phyloP scores from a whole-genome alignment of 2,888 invertebrate genomes.

The Minunthozetes semirufus region DNA sequence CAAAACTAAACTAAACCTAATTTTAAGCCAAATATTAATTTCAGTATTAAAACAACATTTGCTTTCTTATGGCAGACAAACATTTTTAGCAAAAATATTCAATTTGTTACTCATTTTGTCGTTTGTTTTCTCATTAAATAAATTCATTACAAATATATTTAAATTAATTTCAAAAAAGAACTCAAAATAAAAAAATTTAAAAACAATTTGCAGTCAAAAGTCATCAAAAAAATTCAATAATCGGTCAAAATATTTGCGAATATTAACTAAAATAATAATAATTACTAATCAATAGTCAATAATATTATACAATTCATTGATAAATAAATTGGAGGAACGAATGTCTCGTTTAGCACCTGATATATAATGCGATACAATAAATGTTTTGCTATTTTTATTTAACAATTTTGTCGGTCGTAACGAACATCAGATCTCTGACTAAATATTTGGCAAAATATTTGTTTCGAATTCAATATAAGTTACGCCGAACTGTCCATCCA shows the following conservation, averaged over 20 bases:
- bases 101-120: background rate
- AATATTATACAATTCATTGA: conserved; percentile 6
- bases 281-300: background rate
- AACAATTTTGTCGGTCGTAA: background rate
- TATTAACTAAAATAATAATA: conserved; percentile 4
- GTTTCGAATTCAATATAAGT: background rate
- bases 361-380: background rate
- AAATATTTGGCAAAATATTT: conserved; percentile 4
- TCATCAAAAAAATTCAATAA: background rate
- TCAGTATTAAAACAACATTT: background rate
- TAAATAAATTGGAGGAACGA: conserved; percentile 5
- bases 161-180: background rate
- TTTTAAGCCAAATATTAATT: no score
- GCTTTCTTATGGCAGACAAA: background rate
- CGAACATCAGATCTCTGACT: conserved; percentile 21
- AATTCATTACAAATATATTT: conserved; percentile 3
- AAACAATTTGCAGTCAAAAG: background rate
- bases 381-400: background rate
- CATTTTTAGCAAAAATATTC: conserved; percentile 4
- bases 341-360: conserved; percentile 15
- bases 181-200: background rate
- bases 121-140: background rate
- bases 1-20: background rate
- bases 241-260: background rate
- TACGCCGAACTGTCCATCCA: conserved; percentile 51